phyloP scores from a whole-genome alignment of 2,797 vertebrate species.

The Thalassophryne amazonica region DNA sequence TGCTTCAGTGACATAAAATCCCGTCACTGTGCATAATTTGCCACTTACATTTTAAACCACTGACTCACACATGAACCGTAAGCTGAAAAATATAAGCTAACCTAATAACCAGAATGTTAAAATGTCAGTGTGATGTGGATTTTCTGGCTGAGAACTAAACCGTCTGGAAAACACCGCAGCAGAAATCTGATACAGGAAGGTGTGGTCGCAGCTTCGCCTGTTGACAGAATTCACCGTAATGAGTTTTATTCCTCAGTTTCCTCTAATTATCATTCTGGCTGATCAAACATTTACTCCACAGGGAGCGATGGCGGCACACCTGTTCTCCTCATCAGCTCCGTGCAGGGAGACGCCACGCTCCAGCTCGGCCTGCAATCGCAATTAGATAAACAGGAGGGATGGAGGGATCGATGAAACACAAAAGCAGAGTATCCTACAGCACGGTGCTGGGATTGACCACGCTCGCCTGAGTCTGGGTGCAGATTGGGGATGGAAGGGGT shows the following conservation, averaged over 20 bases:
- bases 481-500: conserved; percentile 5
- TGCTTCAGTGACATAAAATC: no score
- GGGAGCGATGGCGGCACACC: conserved; percentile 39
- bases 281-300: conserved; percentile 45
- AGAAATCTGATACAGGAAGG: conserved; percentile 35
- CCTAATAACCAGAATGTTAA: no score
- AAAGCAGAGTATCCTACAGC: background rate
- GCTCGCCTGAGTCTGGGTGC: background rate
- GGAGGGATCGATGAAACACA: background rate
- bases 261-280: conserved; percentile 4
- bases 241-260: conserved; percentile 19
- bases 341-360: background rate
- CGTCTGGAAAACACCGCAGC: conserved; percentile 53
- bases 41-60: no score
- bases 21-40: no score
- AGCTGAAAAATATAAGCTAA: no score
- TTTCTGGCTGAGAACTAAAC: conserved; percentile 22
- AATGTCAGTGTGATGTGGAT: conserved; percentile 21
- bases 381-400: background rate
- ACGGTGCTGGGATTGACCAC: background rate
- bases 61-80: no score
- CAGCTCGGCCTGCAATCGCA: conserved; percentile 9
- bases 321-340: conserved; percentile 14
- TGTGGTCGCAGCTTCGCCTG: conserved; percentile 14
- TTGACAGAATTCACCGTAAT: conserved; percentile 27